These are phyloP conservation scores for Orussus abietinus DNA, from an alignment of 1,140 invertebrate species.

Conservation along the genomic window DNA sequence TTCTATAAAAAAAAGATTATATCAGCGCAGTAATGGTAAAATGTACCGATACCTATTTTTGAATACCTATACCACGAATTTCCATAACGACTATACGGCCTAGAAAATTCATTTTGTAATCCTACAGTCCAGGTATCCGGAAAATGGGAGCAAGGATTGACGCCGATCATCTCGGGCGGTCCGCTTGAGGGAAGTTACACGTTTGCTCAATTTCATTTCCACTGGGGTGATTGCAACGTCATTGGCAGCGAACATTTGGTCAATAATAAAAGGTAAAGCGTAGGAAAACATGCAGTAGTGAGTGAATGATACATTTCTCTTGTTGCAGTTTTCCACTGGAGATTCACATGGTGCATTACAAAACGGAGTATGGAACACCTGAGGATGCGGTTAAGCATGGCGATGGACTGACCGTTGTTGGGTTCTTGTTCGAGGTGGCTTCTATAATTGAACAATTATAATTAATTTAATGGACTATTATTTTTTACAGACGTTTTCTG, in stretches of 20 bases:
- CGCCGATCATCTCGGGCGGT: conserved; percentile 60
- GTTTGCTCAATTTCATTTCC: conserved; percentile 75
- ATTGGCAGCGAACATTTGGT: conserved; percentile 83
- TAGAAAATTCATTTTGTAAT: conserved; percentile 6
- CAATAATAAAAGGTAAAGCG: conserved; percentile 53
- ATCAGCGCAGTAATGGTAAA: conserved; percentile 1
- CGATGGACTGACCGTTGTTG: conserved; percentile 43
- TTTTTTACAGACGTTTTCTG: too few relatives aligned
- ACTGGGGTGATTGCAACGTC: conserved; percentile 70
- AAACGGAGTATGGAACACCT: conserved; percentile 31
- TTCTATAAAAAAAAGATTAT: conserved; percentile 1
- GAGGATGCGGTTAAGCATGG: conserved; percentile 31
- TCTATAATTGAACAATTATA: too few relatives aligned
- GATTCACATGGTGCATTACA: conserved; percentile 46
- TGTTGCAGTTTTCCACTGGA: conserved; percentile 41
- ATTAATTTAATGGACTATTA: too few relatives aligned
- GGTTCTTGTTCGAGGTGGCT: conserved; percentile 42
- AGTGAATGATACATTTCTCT: conserved; percentile 2
- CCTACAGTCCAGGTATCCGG: conserved; percentile 51
- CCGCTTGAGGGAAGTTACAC: conserved; percentile 66
- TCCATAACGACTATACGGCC: too few relatives aligned
- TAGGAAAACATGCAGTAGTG: too few relatives aligned
- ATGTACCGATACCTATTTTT: conserved; percentile 2
- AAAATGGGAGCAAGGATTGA: conserved; percentile 43
- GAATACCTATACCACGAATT: too few relatives aligned